Base-by-base conservation (phyloP, 2,888 invertebrate species). In the Meloe dianella region DNA sequence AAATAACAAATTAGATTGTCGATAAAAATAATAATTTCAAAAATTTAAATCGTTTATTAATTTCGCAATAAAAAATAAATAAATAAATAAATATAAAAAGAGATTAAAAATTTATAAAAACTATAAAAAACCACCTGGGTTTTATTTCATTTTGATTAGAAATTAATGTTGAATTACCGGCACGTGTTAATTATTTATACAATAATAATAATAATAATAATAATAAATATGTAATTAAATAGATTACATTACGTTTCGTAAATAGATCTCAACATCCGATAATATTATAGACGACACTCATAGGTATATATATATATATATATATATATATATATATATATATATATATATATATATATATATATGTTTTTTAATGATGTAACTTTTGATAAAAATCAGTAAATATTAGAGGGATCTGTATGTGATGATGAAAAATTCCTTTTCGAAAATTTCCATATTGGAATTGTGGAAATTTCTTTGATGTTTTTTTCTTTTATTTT, bases 1-100 rank as follows among this genome's bases (percentile, higher is more conserved):
- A 20, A 9, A 20, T 20, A 20, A 47, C 47, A 47, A 47, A 47
- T 47, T 47, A 47, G 20, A 20, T 22, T 47, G 47, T 20, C 20
- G 47, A 47, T 47, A 47, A 47, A 20, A 47, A 47, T 47, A 47
- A 47, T 47, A 20, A 47, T 47, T 47, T 47, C 47, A 7, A 47
- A n/a, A n/a, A 20, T 47, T 47, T 47, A 47, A 20, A 20, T 47
- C 7, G 20, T 8, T 22, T 47, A 47, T 47, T 47, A 47, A 20
- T 47, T 47, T 22, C 10, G 20, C 10, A 47, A 47, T 20, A 47
- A 17, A 20, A 38, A 38, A 27, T 20, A 47, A 47, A n/a, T 41
- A 17, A 38, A 12, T 5, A 12, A 5, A 38, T 14, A 38, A 38
- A n/a, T 14, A 30, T 9, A 32, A 3, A 1, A 4, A 12, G 7